Evolutionary conservation across 2,113 vertebrate genomes (phyloP).

Genomic region (Tupaia chinensis): DNA sequence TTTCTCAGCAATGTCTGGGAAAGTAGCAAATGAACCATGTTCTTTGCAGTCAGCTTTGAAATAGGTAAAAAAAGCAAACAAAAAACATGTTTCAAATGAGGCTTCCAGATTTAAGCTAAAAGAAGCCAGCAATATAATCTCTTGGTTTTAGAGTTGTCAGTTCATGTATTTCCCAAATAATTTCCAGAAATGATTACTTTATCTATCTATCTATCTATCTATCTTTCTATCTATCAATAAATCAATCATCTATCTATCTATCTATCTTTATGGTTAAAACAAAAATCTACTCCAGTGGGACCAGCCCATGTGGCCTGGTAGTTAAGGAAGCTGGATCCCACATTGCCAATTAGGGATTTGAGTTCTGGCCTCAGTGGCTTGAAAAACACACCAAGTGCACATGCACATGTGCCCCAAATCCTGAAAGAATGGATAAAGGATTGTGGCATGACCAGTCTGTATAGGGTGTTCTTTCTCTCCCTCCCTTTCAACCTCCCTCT

Average conservation of each 20-base stretch:
- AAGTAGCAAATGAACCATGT: constrained; percentile 45
- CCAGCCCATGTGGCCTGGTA: too few species aligned
- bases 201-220: too few species aligned
- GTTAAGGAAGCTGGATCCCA: too few species aligned
- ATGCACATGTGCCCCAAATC: too few species aligned
- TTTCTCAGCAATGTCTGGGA: constrained; percentile 40
- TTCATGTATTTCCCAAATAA: background rate
- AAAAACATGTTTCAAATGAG: background rate
- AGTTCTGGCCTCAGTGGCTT: too few species aligned
- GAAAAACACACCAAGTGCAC: too few species aligned
- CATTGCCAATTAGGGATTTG: too few species aligned
- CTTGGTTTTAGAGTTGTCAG: background rate
- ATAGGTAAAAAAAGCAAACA: background rate
- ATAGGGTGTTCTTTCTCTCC: too few species aligned
- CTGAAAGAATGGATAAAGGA: too few species aligned
- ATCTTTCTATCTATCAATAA: background rate
- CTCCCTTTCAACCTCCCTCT: too few species aligned
- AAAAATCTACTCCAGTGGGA: background rate
- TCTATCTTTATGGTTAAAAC: background rate
- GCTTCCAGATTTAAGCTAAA: constrained; percentile 63
- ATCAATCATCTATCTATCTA: too few species aligned
- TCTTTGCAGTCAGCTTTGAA: constrained; percentile 33
- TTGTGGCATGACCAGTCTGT: too few species aligned
- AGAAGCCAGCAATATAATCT: constrained; percentile 27
- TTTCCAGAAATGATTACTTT: constrained; percentile 6